Conservation (phyloP, 2,797 vertebrate genomes). For the Sorex maritimensis region DNA sequence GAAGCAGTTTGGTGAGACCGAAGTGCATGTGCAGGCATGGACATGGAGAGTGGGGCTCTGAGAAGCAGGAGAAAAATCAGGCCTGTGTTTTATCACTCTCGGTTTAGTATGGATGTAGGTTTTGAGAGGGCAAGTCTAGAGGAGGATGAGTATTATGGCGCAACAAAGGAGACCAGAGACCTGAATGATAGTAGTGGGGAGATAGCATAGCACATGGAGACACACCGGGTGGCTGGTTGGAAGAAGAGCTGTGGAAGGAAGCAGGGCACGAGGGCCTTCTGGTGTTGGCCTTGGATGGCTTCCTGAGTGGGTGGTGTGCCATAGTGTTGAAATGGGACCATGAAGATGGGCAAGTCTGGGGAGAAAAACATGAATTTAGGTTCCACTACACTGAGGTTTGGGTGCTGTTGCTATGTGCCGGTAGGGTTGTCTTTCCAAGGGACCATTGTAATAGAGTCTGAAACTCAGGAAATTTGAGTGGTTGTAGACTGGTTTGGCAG, state of each 20-base stretch:
- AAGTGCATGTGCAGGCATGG: no score
- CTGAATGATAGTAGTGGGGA: background rate
- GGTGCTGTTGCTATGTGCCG: background rate
- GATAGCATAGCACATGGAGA: background rate
- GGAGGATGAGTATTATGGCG: no score
- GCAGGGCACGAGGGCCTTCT: background rate
- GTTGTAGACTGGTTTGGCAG: background rate
- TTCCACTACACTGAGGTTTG: accelerated
- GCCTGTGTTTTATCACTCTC: background rate
- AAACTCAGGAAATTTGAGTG: background rate
- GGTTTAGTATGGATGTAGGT: no score
- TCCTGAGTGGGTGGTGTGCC: background rate
- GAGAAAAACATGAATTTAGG: background rate
- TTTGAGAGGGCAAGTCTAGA: no score
- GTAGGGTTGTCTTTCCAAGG: accelerated
- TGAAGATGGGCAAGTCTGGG: background rate
- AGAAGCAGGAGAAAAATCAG: background rate
- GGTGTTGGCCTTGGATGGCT: background rate
- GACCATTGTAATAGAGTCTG: background rate
- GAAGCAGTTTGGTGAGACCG: background rate
- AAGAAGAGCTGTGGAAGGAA: background rate
- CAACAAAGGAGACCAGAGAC: background rate
- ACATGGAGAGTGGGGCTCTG: background rate
- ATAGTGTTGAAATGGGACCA: background rate
- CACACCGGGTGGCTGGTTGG: accelerated